Evolutionary conservation across 2,113 vertebrate genomes (phyloP).

Genomic region (Picathartes gymnocephalus): DNA sequence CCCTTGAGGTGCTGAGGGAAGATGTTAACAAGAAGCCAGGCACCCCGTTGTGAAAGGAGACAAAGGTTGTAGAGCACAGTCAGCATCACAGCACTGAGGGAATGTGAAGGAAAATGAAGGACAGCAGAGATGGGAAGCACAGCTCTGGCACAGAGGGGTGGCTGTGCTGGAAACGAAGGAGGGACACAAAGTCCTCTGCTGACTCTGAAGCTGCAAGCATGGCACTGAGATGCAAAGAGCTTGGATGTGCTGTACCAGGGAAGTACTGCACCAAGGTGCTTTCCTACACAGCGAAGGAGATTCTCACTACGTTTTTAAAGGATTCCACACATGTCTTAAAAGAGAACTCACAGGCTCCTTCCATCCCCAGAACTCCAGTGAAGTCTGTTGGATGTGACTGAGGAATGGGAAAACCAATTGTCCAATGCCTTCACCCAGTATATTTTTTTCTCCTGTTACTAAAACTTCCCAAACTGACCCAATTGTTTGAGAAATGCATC

Average conservation of each 20-base stretch:
- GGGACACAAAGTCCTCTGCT: not conserved
- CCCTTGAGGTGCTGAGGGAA: not conserved
- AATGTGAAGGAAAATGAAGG: rapidly evolving
- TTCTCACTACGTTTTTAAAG: not conserved
- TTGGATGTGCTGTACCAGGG: not conserved
- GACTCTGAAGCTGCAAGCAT: not conserved
- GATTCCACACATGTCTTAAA: not conserved
- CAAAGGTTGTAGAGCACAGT: not conserved
- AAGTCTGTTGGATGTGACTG: not conserved
- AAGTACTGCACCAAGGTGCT: not conserved
- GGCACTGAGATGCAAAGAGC: not conserved
- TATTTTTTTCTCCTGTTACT: not conserved
- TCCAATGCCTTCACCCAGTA: not conserved
- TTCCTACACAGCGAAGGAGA: not conserved
- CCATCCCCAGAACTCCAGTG: not conserved
- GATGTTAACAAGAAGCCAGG: not conserved
- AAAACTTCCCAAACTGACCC: not conserved
- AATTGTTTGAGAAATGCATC: not conserved
- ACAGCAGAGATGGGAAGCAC: not conserved
- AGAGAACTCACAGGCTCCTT: not conserved
- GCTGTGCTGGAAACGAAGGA: not conserved
- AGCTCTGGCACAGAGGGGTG: not conserved
- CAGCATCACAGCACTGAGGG: not conserved
- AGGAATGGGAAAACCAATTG: not conserved
- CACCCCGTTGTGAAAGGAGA: not conserved